Conservation (phyloP, 1,140 invertebrate species). For the Protaetia brevitarsis region DNA sequence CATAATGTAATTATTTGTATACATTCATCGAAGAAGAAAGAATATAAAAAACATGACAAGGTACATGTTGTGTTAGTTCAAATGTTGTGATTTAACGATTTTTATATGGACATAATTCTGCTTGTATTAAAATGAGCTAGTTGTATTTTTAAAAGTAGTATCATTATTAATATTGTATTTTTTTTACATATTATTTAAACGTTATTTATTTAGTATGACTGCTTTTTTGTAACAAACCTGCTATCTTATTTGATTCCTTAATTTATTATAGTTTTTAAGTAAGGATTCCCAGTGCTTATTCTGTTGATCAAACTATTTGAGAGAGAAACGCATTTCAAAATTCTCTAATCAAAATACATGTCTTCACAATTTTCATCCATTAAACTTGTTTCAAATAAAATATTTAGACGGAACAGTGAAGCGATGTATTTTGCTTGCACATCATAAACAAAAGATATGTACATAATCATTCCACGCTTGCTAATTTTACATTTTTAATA, state of each 20-base stretch:
- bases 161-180: slow-evolving; percentile 25
- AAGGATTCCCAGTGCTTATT: slow-evolving; percentile 14
- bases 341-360: neutral
- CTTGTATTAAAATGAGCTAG: slow-evolving; percentile 26
- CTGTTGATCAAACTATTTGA: slow-evolving; percentile 11
- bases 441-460: neutral
- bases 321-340: slow-evolving; percentile 19
- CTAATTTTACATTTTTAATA: slow-evolving; percentile 23
- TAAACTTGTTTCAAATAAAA: slow-evolving; percentile 13
- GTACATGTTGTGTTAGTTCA: slow-evolving; percentile 17
- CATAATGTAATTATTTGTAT: slow-evolving; percentile 25
- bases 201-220: slow-evolving; percentile 28
- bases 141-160: slow-evolving; percentile 27
- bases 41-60: slow-evolving; percentile 22
- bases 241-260: slow-evolving; percentile 22
- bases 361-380: neutral
- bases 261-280: slow-evolving; percentile 24
- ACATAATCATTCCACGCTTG: slow-evolving; percentile 23
- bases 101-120: slow-evolving; percentile 23
- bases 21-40: slow-evolving; percentile 23
- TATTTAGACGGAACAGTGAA: neutral
- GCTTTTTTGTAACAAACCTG: slow-evolving; percentile 23
- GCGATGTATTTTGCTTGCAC: slow-evolving; percentile 4
- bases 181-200: slow-evolving; percentile 28
- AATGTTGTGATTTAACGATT: slow-evolving; percentile 26